Evolutionary conservation across 2,113 vertebrate genomes (phyloP), one percentile per base, ranked within the genome.

Genomic region (Pimephales promelas): DNA sequence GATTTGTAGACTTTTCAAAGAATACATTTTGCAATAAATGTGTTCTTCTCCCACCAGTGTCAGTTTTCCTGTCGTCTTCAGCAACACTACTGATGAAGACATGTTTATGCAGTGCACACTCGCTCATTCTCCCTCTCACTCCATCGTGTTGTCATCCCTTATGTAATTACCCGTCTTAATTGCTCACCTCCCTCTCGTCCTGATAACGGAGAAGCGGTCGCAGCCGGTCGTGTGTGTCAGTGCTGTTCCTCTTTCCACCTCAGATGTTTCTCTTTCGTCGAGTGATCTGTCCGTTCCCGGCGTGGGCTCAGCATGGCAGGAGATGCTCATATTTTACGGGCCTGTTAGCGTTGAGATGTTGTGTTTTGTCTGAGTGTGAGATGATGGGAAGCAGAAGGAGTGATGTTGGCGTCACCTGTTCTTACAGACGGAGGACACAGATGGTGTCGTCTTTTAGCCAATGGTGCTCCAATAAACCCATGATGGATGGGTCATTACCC

Each of bases 301-400:
- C 31, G 68, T 43, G 68, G 71, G 80, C 34, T 68, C 10, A 79
- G 20, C 59, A 26, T 59, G 59, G 31, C 84, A 72, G 28, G 36
- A 78, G 56, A 59, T 10, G 75, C 36, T 79, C 77, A 79, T 79
- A 54, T 71, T 34, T 75, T 52, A 62, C 57, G 10, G 24, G 28
- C 57, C 52, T 54, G 45, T 83, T 83, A 52, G 14, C 20, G 43
- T n/a, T 73, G 31, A 57, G 49, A 78, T 70, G 61, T 84, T 74
- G 26, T 1, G n/a, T 47, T 77, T 62, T 28, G 75, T 59, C 56
- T 79, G 83, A 40, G n/a, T 54, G 80, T 28, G 28, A 68, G 26
- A 61, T 45, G 49, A 85, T 75, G 83, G 73, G 79, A 82, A 87
- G 59, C 86, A 85, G 86, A 79, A 87, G 75, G 86, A 87, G 49